Evolutionary conservation across 2,888 invertebrate species (phyloP), one percentile per base, ranked within the genome.

Genomic region (Eurytoma adleriae): DNA sequence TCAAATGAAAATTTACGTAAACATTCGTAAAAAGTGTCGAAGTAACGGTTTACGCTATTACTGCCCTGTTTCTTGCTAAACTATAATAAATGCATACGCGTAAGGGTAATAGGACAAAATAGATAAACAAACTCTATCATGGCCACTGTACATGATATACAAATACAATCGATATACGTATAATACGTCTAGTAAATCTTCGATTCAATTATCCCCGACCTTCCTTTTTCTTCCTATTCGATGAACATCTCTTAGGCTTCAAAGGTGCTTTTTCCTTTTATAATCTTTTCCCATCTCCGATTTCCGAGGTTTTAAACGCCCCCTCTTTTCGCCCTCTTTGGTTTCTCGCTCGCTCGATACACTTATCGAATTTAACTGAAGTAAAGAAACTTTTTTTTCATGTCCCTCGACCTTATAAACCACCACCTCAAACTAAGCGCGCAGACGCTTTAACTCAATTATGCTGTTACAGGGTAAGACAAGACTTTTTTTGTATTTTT

Each of bases 61-160:
- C n/a, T 30, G 69, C 57, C 68, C 4, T 71, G 14, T 24, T 64
- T 61, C 61, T 73, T 20, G 61, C 66, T 70, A 68, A 76, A 80
- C 56, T 74, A 78, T 70, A 82, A 61, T 82, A 79, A 79, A 82
- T 74, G 69, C 70, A 71, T 56, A 69, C 52, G 13, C 62, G 40
- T 78, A 72, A 74, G 50, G 14, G 67, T 78, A 78, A 76, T 71
- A 76, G 69, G 69, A 76, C 71, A 78, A 66, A 82, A 82, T 79
- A 61, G 61, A 79, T 74, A 79, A 79, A 83, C 69, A 82, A 84
- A 78, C 68, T 83, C 78, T 83, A 84, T 83, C 79, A 84, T 84
- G 84, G 84, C 85, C 79, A 84, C 86, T 87, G 86, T 88, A 87
- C 87, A 88, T 84, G 87, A 86, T 86, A 87, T 87, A 87, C 86